Conservation (phyloP, 2,888 invertebrate species). For the Cataglyphis albicans region DNA sequence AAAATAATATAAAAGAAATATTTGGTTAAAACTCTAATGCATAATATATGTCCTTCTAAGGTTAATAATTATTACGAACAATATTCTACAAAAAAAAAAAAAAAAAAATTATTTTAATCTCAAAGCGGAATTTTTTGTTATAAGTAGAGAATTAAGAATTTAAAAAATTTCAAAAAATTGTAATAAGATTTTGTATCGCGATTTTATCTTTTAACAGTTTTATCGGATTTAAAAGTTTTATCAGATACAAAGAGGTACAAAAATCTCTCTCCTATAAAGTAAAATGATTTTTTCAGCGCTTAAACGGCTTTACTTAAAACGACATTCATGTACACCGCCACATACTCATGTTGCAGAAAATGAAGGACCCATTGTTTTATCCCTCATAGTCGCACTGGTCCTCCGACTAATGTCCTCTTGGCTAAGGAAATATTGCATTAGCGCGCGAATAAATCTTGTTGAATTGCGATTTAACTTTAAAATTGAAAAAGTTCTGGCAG, state of each 20-base stretch:
- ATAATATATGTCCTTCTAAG: neutral
- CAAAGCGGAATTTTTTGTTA: neutral
- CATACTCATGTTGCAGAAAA: neutral
- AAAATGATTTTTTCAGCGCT: constrained; percentile 22
- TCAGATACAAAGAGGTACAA: neutral
- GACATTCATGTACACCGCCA: constrained; percentile 13
- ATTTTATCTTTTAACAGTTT: constrained; percentile 9
- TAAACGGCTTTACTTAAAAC: constrained; percentile 23
- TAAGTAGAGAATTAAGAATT: neutral
- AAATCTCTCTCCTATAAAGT: neutral
- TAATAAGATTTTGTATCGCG: neutral
- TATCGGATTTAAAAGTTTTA: constrained; percentile 1
- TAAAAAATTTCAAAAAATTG: neutral
- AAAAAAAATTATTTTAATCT: neutral
- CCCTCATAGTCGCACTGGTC: constrained; percentile 3
- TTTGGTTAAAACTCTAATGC: neutral
- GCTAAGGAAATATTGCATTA: constrained; percentile 55
- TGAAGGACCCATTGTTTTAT: constrained; percentile 27
- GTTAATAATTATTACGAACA: constrained; percentile 1
- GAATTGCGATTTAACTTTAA: constrained; percentile 74
- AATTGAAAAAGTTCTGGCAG: constrained; percentile 65
- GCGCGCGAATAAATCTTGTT: constrained; percentile 65
- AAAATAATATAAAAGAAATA: neutral
- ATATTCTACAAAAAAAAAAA: neutral
- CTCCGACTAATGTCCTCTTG: constrained; percentile 25